Evolutionary conservation across 2,797 vertebrate genomes (phyloP), one percentile per base, ranked within the genome.

Genomic region (Leptoclinus maculatus): DNA sequence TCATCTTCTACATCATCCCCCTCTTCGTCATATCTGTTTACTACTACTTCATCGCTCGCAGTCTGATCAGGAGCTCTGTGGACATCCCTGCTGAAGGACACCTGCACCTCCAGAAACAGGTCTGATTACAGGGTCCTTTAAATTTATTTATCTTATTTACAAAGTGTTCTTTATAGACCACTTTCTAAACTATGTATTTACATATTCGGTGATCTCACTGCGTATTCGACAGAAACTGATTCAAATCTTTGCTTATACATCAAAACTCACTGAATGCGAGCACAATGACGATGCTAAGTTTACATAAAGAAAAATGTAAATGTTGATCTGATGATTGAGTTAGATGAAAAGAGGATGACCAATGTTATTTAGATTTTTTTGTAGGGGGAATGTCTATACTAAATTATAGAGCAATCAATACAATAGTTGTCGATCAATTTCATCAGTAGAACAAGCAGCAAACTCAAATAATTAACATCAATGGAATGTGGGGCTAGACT

Each of bases 1-100:
- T 99, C 60, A 96, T 98, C 90, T 97, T 99, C 91, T 99, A 99
- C 74, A 53, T 98, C 83, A 95, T 98, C 65, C 98, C 98, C 0
- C 95, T 99, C 27, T 93, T 96, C n/a, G 95, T 98, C 81, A 99
- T 99, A 91, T 97, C 97, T 0, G 93, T 98, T 5, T 99, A 99
- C 90, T 99, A 99, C 90, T 95, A 95, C 89, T 97, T 98, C 93
- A 99, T 99, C 71, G 98, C 98, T 76, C 96, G 91, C 87, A 98
- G 97, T 80, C 94, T 99, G 91, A 92, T 97, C 89, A 95, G 90
- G 82, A 99, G 98, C 62, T 96, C 97, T 11, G 94, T 89, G 79
- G 96, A 97, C 80, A 94, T 99, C 75, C 96, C 97, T 0, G 93
- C 96, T 88, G 97, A 98, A 92, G 97, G 97, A 83, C 97, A 97